Evolutionary conservation across 2,113 vertebrate genomes (phyloP), one percentile per base, ranked within the genome.

Genomic region (Vireo altiloquus): DNA sequence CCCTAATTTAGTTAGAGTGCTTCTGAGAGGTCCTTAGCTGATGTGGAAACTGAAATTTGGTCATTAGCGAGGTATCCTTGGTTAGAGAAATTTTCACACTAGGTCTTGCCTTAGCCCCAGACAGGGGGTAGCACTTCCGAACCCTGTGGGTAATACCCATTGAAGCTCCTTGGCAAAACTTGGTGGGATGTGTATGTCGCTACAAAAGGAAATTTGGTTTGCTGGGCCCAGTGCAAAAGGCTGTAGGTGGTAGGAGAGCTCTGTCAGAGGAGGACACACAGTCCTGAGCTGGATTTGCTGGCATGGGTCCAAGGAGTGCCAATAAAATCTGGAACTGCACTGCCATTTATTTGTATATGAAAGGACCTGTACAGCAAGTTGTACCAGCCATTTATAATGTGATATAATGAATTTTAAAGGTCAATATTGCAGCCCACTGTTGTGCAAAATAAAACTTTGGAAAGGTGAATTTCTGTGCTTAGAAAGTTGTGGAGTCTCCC

Each of bases 141-240:
- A 64, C 56, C 65, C 37, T 21, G 20, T 31, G 24, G 30, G 15
- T 19, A 18, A 33, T 20, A 81, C 39, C 35, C 13, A 3, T 15
- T 40, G 44, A 61, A 84, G 25, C 2, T 5, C 18, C 9, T 16
- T 59, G 70, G 42, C 53, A 79, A 16, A n/a, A 40, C 15, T 53
- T 2, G 1, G 0, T 65, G 1, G 6, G 35, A 53, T 0, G 0
- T 13, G 14, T 59, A 33, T 81, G 54, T 83, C 0, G 0, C 28
- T 60, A 9, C 24, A 15, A 5, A 92, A 66, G 44, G 28, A 23
- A n/a, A n/a, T n/a, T n/a, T n/a, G 31, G 37, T 68, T 49, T 5
- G 0, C 40, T 60, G 70, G 25, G 63, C 5, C 6, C 77, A 64
- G 61, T 69, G 63, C 40, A 46, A 31, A 60, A 52, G 35, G 75